phyloP scores from a whole-genome alignment of 2,113 vertebrate species.

The Gallinago jamesoni region DNA sequence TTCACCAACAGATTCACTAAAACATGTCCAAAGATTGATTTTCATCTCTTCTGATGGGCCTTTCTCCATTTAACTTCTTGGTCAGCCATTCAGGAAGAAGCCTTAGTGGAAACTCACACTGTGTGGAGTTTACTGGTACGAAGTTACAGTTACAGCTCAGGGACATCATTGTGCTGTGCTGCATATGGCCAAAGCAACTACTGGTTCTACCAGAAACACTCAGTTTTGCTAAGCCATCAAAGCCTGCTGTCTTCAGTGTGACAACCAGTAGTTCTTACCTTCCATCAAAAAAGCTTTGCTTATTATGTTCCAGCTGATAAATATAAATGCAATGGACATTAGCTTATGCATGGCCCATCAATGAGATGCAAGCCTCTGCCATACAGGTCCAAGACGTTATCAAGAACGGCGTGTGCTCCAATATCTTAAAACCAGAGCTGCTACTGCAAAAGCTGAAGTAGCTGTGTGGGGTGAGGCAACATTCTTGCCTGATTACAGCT shows the following conservation, averaged over 20 bases:
- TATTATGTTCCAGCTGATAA: not conserved
- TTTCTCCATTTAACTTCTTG: not conserved
- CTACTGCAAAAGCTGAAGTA: not conserved
- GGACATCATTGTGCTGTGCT: not conserved
- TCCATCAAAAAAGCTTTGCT: not conserved
- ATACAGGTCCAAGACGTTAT: no score
- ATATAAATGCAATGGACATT: not conserved
- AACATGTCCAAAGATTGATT: not conserved
- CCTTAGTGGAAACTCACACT: not conserved
- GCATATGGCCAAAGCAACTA: not conserved
- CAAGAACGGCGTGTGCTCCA: rapidly evolving
- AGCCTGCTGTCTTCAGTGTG: not conserved
- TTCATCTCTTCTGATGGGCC: not conserved
- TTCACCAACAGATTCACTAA: not conserved
- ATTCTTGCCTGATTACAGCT: not conserved
- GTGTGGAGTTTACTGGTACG: not conserved
- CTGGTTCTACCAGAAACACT: not conserved
- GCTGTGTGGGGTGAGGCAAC: rapidly evolving
- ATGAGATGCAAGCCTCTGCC: not conserved
- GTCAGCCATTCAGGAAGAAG: not conserved
- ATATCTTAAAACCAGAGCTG: not conserved
- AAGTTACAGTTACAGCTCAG: not conserved
- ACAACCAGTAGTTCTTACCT: not conserved
- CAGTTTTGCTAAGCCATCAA: not conserved
- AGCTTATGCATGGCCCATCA: not conserved